Base-by-base conservation (phyloP, 2,888 invertebrate genomes). In the Cosmorhoe ocellata region DNA sequence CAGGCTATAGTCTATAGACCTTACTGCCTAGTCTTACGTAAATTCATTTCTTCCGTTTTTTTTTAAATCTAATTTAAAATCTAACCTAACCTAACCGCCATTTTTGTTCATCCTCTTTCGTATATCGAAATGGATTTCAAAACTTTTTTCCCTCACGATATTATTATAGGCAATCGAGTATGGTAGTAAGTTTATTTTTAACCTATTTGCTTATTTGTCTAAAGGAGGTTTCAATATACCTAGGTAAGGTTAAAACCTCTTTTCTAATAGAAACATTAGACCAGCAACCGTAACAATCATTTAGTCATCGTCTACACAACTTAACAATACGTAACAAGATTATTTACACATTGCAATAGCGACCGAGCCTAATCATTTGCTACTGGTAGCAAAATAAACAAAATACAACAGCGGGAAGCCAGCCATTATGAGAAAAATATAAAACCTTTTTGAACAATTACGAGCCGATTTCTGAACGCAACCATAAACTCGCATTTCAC, bases 291-390 rank as follows among this genome's bases (percentile, higher is more conserved):
- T 64, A 61, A 71, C 77, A 56, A 59, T 28, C 51, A 46, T 67
- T 79, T 73, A 64, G 73, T 76, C 71, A 74, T 68, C 65, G 62
- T 42, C 62, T 65, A 67, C 64, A 64, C 66, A 68, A 67, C 67
- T 59, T 69, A 64, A 76, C 63, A 70, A 66, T 59, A 54, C 49
- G 49, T 57, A 49, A 74, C 69, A 73, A 81, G 73, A 84, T 86
- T 85, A 88, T 88, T 86, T 85, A 87, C 81, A 81, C 77, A 72
- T 71, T 71, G 65, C 61, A 82, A 85, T 78, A 63, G 79, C 72
- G 49, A 84, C 87, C 87, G 86, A 85, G 81, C 77, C 86, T 77
- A 88, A 89, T 88, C 67, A 87, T 86, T 79, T 76, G 88, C 88
- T 88, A 88, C 88, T 69, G 86, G 84, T 79, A 77, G 76, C 77